These are phyloP conservation scores for Heliothis virescens DNA, from an alignment of 1,140 invertebrate species.

Conservation along the genomic window DNA sequence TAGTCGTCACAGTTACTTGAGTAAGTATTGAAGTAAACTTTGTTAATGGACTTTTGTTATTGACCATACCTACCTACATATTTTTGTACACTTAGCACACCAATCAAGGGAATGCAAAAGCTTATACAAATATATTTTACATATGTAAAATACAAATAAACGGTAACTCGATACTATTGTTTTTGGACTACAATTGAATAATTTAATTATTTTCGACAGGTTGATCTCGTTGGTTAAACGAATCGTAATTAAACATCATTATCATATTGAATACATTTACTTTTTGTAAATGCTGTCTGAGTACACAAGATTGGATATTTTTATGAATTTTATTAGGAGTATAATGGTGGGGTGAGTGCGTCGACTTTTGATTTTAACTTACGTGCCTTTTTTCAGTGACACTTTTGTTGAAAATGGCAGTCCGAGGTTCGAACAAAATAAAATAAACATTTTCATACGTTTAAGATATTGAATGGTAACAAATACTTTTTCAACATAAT, in stretches of 20 bases:
- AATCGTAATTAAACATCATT: constrained; percentile 59
- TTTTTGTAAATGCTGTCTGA: constrained; percentile 51
- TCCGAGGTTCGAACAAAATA: no score
- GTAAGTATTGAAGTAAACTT: no score
- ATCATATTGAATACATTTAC: constrained; percentile 64
- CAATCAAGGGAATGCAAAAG: no score
- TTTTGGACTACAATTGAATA: constrained; percentile 54
- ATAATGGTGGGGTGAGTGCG: neutral
- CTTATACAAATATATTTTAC: neutral
- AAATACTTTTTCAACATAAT: no score
- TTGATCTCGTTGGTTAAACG: constrained; percentile 50
- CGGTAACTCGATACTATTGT: constrained; percentile 40
- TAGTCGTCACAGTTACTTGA: no score
- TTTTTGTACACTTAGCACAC: no score
- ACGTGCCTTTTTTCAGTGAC: neutral
- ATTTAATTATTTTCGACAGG: constrained; percentile 58
- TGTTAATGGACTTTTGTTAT: no score
- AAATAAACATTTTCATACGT: no score
- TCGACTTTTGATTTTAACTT: neutral
- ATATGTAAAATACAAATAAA: constrained; percentile 4
- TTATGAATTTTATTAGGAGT: constrained; percentile 39
- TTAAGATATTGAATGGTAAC: no score
- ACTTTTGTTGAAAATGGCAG: no score
- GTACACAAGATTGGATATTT: constrained; percentile 48
- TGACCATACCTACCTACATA: no score